Evolutionary conservation across 2,113 vertebrate species (phyloP).

Genomic region (Girardinichthys multiradiatus): DNA sequence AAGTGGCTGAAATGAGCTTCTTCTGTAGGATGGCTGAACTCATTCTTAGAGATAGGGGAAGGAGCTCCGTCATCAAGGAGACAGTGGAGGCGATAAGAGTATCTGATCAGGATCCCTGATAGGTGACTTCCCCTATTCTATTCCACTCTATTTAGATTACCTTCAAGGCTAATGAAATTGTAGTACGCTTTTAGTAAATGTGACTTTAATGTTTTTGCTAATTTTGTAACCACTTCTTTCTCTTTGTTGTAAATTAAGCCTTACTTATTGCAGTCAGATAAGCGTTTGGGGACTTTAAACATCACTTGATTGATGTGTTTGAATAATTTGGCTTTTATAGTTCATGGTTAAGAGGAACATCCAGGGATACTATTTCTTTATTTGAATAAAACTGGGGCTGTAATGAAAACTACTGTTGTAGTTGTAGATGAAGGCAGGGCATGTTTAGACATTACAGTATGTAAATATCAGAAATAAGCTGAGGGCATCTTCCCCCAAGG

Average conservation of each 20-base stretch:
- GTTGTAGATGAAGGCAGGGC: not conserved
- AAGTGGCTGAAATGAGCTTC: not conserved
- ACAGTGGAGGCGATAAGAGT: too few species aligned
- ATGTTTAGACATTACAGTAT: slow-evolving; percentile 35
- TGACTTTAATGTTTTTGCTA: not conserved
- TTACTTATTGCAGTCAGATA: not conserved
- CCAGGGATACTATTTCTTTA: not conserved
- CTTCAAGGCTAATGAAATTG: too few species aligned
- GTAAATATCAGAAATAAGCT: slow-evolving; percentile 40
- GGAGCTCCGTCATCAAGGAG: not conserved
- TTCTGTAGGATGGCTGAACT: not conserved
- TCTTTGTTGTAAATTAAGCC: slow-evolving; percentile 5
- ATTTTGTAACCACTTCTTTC: not conserved
- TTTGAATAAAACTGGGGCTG: not conserved
- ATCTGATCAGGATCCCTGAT: too few species aligned
- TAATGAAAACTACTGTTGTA: not conserved
- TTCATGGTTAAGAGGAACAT: not conserved
- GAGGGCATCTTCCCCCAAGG: not conserved
- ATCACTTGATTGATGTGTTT: not conserved
- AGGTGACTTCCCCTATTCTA: too few species aligned
- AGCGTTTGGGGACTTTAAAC: slow-evolving; percentile 20
- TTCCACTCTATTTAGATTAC: too few species aligned
- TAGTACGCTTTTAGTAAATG: too few species aligned
- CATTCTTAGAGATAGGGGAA: not conserved
- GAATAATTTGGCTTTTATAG: slow-evolving; percentile 18